Evolutionary conservation across 2,888 invertebrate genomes (phyloP), one percentile per base, ranked within the genome.

Genomic region (Caenorhabditis sinica): DNA sequence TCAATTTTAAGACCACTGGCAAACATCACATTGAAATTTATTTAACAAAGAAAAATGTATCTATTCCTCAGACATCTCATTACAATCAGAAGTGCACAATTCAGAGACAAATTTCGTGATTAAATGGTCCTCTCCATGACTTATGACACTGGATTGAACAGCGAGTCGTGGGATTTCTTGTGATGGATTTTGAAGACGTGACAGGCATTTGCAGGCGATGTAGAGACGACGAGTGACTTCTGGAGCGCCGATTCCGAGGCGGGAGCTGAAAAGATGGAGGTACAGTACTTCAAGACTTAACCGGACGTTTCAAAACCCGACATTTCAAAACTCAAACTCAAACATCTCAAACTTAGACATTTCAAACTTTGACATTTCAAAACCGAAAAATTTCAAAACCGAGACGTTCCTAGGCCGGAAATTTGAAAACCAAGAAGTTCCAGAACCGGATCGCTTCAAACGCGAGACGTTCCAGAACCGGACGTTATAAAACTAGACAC

Each of bases 201-300:
- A 28, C 2, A 80, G 43, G 30, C 71, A 71, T 43, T 68, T 77
- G 15, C 72, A 65, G 2, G 73, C 83, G n/a, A 83, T 68, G 30
- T 72, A 77, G 4, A 83, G 66, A 43, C 76, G 77, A 53, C 83
- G 83, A 5, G 83, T 77, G 8, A 77, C 77, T 77, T 83, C 83
- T 20, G 83, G 83, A 30, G 76, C 25, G 0, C 77, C 83, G 20
- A 83, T 63, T 15, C 53, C 49, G 8, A 83, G 73, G 5, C 83
- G 65, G 5, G 17, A 1, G 2, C 82, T 82, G 56, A 20, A 77
- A 66, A 58, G 25, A 56, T 28, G 20, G 20, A 40, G 40, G 6
- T 11, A 13, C 40, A 11, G 40, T 40, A n/a, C n/a, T n/a, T n/a
- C n/a, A n/a, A n/a, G n/a, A n/a, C n/a, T n/a, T n/a, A n/a, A n/a